Base-by-base conservation (phyloP, 2,113 vertebrate species). In the Piaya cayana region DNA sequence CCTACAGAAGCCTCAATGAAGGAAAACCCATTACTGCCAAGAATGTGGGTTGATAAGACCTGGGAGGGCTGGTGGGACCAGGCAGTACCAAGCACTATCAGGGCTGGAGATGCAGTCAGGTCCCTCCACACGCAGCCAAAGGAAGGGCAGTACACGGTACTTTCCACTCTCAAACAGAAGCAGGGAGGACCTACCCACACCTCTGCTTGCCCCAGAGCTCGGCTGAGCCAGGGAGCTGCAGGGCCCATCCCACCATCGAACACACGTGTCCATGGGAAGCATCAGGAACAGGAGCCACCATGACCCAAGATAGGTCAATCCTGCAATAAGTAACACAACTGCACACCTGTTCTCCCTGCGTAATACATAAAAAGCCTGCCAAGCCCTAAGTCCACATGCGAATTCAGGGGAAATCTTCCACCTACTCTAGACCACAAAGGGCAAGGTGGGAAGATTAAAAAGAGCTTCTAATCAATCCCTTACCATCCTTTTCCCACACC, bases 181-280 rank as follows among this genome's bases (percentile, higher is more conserved):
- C 15, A 15, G 12, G 15, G 52, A 71, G 36, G 47, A 56, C 8
- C 0, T 2, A 19, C 1, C 13, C 8, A 36, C 18, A 29, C 52
- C 42, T 29, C 50, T 79, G 32, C 34, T 8, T 15, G 12, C 32
- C 32, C 43, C 4, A 8, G 63, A 71, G 34, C 62, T 64, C 23
- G 4, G 42, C 43, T n/a, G 74, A 56, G 67, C 39, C 32, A 15
- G 5, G 45, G 22, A 52, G 9, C 50, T 47, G 29, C 78, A 72
- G 43, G 15, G 22, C 74, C 60, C 64, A 56, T 59, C 65, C 32
- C 67, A 45, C 5, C 32, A 22, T 0, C 0, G 32, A 39, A 29
- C 0, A 0, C 32, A 27, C 1, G 0, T 2, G 3, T 6, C 49
- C 5, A 0, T 0, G 6, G 47, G 42, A 69, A 62, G 50, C 34